phyloP scores from a whole-genome alignment of 1,140 invertebrate species.

The Lordiphosa stackelbergi region DNA sequence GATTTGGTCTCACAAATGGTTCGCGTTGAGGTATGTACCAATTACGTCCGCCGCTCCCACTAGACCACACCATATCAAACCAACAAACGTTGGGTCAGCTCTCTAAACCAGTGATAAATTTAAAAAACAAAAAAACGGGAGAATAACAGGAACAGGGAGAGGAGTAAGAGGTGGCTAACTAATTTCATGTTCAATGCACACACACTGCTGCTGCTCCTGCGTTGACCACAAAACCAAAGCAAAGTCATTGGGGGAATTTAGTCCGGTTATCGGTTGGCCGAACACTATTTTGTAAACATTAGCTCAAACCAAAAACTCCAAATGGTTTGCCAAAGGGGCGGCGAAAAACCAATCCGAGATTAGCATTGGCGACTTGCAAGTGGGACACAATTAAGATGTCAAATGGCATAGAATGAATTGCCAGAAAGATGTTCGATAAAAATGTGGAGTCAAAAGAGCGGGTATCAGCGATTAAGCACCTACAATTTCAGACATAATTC shows the following conservation, averaged over 20 bases:
- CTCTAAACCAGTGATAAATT: conserved; percentile 23
- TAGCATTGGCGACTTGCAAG: conserved; percentile 34
- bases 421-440: background rate
- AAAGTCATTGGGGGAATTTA: conserved; percentile 63
- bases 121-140: conserved; percentile 6
- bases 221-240: conserved; percentile 38
- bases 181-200: conserved; percentile 67
- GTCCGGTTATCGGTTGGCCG: conserved; percentile 61
- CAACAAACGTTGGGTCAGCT: conserved; percentile 1
- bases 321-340: conserved; percentile 16
- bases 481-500: too few species aligned
- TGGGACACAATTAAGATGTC: conserved; percentile 13
- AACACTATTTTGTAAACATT: conserved; percentile 70
- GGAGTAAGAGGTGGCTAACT: conserved; percentile 49
- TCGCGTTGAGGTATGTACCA: conserved; percentile 67
- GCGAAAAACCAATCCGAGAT: conserved; percentile 16
- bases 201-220: conserved; percentile 4
- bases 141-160: background rate
- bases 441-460: background rate
- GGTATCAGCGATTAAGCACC: too few species aligned
- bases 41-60: background rate
- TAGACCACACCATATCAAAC: background rate
- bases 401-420: conserved; percentile 26
- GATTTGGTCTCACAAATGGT: conserved; percentile 65
- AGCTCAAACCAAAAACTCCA: conserved; percentile 32